Conservation (phyloP, 2,113 vertebrate species). For the Hippocampus mohnikei region DNA sequence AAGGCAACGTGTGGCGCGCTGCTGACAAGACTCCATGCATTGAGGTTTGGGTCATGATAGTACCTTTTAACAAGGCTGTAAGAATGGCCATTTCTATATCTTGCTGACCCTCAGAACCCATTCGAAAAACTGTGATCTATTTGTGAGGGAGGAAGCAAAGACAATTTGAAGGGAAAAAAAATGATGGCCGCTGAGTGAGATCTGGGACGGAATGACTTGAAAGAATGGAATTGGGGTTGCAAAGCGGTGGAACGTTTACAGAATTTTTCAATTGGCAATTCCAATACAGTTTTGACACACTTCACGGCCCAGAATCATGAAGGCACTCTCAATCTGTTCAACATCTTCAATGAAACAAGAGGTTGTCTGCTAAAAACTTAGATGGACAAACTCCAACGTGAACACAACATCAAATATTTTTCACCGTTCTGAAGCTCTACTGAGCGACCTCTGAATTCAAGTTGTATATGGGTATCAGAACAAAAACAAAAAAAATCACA, state of each 20-base stretch:
- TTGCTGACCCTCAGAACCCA: conserved; percentile 93
- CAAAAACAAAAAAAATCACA: no score
- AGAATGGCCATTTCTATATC: conserved; percentile 98
- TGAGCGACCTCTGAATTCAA: no score
- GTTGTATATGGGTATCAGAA: no score
- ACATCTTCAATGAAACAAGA: no score
- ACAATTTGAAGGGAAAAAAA: neutral
- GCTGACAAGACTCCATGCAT: neutral
- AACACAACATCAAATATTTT: no score
- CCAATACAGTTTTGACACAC: neutral
- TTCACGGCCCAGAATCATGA: neutral
- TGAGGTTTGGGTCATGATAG: neutral
- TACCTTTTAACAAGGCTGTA: conserved; percentile 97
- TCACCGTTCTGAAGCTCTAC: no score
- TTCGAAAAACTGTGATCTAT: conserved; percentile 95
- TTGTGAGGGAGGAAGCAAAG: conserved; percentile 22
- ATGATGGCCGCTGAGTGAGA: neutral
- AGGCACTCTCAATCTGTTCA: no score
- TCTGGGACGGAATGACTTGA: neutral
- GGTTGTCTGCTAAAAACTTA: no score
- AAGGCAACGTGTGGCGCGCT: neutral
- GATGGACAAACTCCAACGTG: no score
- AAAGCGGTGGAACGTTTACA: neutral
- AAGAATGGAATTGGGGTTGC: neutral
- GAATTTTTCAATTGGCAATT: neutral